Evolutionary conservation across 1,140 invertebrate genomes (phyloP), one percentile per base, ranked within the genome.

Genomic region (Andrena cerasifolii): DNA sequence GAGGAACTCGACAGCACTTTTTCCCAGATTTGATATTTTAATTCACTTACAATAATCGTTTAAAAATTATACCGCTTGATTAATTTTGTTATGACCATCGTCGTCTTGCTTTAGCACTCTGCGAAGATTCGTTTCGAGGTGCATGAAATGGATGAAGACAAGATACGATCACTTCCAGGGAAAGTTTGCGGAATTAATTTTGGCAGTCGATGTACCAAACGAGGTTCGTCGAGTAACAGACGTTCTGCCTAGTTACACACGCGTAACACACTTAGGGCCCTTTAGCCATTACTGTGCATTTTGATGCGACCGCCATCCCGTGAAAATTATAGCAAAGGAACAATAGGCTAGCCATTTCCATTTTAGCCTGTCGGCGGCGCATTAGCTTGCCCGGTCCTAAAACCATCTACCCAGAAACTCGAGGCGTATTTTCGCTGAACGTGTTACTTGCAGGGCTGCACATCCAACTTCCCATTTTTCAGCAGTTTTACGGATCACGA

Each of bases 301-400:
- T 66, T 51, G 47, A 53, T 66, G 63, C 47, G 47, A 66, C 63
- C 33, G 43, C 63, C 63, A 53, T 33, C 28, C 47, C 10, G 63
- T 36, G 63, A 18, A 53, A 53, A 66, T 66, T 66, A 66, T 66
- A 66, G 63, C 63, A 66, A 66, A 66, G 63, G 63, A 66, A 66
- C 63, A 66, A 66, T 66, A 66, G 63, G 28, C 63, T 53, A 36
- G 63, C 63, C 47, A 33, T 66, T 66, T 36, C 47, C 63, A 33
- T 45, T 62, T 62, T 24, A 36, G 31, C 33, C 40, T 26, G 59
- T 21, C 14, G 40, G 28, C 63, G 18, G n/a, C 16, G 31, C 63
- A 66, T 53, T 66, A 66, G 28, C 18, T 53, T 51, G n/a, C n/a
- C 3, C 63, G 18, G 10, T 0, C 12, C 31, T 33, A 51, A 49